Conservation (phyloP, 2,888 invertebrate genomes). For the Drosophila paramelanica region DNA sequence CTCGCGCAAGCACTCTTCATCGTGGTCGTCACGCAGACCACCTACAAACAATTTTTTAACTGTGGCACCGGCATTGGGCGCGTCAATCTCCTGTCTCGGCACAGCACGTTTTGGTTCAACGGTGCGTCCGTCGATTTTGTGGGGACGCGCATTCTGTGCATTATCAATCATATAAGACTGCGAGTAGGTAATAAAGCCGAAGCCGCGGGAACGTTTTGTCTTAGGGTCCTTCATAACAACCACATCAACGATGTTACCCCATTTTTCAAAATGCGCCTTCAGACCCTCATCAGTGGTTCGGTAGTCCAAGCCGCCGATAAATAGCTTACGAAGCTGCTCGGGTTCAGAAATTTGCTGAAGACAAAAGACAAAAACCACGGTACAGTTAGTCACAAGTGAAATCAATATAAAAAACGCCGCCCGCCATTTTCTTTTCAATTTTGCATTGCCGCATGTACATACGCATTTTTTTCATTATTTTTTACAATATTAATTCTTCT, state of each 20-base stretch:
- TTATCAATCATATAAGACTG: conserved; percentile 98
- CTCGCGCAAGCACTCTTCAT: conserved; percentile 93
- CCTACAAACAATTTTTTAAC: conserved; percentile 98
- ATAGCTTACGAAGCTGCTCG: conserved; percentile 94
- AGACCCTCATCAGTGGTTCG: conserved; percentile 96
- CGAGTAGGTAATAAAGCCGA: conserved; percentile 99
- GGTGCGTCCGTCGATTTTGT: conserved; percentile 95
- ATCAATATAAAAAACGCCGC: conserved; percentile 41
- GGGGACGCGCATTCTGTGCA: conserved; percentile 95
- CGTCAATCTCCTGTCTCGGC: conserved; percentile 95
- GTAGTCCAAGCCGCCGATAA: conserved; percentile 97
- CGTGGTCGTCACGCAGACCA: conserved; percentile 95
- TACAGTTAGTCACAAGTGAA: conserved; percentile 64
- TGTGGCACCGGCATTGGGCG: conserved; percentile 96
- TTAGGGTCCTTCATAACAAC: conserved; percentile 98
- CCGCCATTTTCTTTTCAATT: conserved; percentile 72
- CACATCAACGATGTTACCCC: conserved; percentile 98
- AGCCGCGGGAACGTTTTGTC: conserved; percentile 97
- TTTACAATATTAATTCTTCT: conserved; percentile 5
- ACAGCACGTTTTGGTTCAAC: conserved; percentile 99
- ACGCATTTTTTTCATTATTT: background rate
- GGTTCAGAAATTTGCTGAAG: conserved; percentile 83
- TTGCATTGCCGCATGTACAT: conserved; percentile 41
- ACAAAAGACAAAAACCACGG: conserved; percentile 18
- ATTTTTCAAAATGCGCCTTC: conserved; percentile 97